A percentile compares a stretch with the other conserved stretches of the same genome.
phyloP scores from a whole-genome alignment of 2,888 invertebrate genomes.

The Platerodrilus igneus region DNA sequence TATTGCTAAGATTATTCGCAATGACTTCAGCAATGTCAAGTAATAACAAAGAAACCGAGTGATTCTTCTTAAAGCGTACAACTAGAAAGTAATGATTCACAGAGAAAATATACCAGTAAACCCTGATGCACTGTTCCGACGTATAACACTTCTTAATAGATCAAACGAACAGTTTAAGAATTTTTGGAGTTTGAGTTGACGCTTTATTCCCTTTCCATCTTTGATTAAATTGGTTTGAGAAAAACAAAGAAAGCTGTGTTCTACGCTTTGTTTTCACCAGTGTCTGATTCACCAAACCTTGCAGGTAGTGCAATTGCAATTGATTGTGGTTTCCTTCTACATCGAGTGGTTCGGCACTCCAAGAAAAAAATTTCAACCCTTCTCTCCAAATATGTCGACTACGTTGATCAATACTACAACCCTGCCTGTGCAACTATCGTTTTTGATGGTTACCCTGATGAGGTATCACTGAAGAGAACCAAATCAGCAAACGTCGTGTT shows the following conservation, averaged over 20 bases:
- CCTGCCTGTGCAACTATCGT: no score
- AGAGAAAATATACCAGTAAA: conserved; percentile 2
- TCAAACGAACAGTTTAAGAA: neutral
- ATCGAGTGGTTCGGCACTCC: neutral
- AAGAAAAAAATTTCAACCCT: neutral
- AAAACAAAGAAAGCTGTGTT: conserved; percentile 4
- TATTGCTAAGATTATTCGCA: conserved; percentile 4
- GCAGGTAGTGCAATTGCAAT: neutral
- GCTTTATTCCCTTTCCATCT: neutral
- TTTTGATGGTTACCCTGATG: no score
- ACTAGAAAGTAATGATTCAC: neutral
- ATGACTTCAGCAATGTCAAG: neutral
- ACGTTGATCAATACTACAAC: no score
- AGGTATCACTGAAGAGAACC: no score
- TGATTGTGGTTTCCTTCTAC: neutral
- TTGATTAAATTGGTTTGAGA: conserved; percentile 1
- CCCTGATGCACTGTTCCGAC: conserved; percentile 3
- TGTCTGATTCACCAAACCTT: neutral
- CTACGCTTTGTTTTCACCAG: conserved; percentile 1
- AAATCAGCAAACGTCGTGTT: no score
- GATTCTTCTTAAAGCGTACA: neutral
- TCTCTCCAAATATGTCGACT: neutral
- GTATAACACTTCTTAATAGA: neutral
- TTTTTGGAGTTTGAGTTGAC: neutral
- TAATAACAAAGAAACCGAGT: conserved; percentile 2